phyloP scores from a whole-genome alignment of 92 coral and sea anemone species.

The Galaxea fascicularis region DNA sequence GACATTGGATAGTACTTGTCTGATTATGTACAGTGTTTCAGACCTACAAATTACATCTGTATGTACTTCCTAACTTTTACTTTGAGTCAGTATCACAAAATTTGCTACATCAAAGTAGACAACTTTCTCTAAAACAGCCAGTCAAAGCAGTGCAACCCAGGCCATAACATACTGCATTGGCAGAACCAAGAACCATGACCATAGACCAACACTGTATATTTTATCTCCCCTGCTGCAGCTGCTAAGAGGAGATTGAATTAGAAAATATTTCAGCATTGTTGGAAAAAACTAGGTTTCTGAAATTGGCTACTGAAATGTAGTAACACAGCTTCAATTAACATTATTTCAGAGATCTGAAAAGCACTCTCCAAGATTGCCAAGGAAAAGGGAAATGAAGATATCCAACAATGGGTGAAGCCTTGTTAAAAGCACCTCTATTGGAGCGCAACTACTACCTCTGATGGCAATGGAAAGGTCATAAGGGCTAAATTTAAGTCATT shows the following conservation, averaged over 20 bases:
- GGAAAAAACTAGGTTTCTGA: background rate
- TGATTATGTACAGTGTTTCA: background rate
- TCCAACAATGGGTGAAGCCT: slow-evolving; percentile 57
- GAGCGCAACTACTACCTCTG: slow-evolving; percentile 58
- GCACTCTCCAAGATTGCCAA: slow-evolving; percentile 51
- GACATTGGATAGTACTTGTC: slow-evolving; percentile 5
- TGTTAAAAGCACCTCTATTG: slow-evolving; percentile 59
- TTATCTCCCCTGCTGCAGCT: background rate
- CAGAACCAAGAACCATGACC: background rate
- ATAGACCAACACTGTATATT: background rate
- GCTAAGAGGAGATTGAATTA: background rate
- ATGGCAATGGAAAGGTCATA: slow-evolving; percentile 51
- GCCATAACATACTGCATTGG: background rate
- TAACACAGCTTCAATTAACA: background rate
- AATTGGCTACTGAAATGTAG: background rate
- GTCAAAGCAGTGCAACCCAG: background rate
- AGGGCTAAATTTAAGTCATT: slow-evolving; percentile 41
- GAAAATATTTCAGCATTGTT: background rate
- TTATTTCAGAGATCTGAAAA: slow-evolving; percentile 53
- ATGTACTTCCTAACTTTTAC: background rate
- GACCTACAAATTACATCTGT: background rate
- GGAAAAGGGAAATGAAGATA: slow-evolving; percentile 54
- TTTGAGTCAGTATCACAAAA: background rate
- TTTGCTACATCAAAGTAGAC: background rate
- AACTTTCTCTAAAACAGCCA: background rate